Evolutionary conservation across 1,140 invertebrate species (phyloP), one percentile per base, ranked within the genome.

Genomic region (Diuraphis noxia): DNA sequence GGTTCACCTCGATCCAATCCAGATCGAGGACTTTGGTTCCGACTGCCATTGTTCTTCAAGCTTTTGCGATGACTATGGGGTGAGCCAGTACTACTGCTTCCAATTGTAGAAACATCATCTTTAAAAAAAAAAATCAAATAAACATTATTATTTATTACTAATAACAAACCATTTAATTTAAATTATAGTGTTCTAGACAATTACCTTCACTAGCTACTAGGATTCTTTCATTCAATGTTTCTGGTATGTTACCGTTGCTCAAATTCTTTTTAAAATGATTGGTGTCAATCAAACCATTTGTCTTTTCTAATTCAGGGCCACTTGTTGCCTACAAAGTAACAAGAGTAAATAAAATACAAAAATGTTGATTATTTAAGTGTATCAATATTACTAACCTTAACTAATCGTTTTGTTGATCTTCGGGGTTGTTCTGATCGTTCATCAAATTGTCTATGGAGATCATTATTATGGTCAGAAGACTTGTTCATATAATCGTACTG

Each of bases 1-100:
- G 95, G 94, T 92, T 95, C 94, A 0, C 94, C 94, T 88, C 94
- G 94, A 52, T 95, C 93, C 41, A 94, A 94, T 8, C 95, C 94
- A 6, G 95, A 95, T 63, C 95, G 93, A 0, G 95, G 95, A 93
- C 95, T 96, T 56, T 95, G 88, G 52, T 91, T 91, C 25, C 92
- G 82, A 82, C 90, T 92, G 56, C 84, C 92, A 94, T 94, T 92
- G 93, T 94, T 72, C 25, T 91, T 90, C 19, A 91, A 25, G 82
- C 43, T 79, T 91, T 91, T 91, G 82, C 77, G 77, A 30, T 91
- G 77, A 81, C 89, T 91, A 40, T 91, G 89, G 4, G 89, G 89
- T 38, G 89, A 91, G 13, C 89, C 89, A 81, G 89, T 91, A 81
- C 89, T 91, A 52, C 89, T 91, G 25, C 89, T 91, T 38, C 89